These are phyloP conservation scores for Elgaria multicarinata DNA, from an alignment of 2,113 vertebrate genomes.

Conservation along the genomic window DNA sequence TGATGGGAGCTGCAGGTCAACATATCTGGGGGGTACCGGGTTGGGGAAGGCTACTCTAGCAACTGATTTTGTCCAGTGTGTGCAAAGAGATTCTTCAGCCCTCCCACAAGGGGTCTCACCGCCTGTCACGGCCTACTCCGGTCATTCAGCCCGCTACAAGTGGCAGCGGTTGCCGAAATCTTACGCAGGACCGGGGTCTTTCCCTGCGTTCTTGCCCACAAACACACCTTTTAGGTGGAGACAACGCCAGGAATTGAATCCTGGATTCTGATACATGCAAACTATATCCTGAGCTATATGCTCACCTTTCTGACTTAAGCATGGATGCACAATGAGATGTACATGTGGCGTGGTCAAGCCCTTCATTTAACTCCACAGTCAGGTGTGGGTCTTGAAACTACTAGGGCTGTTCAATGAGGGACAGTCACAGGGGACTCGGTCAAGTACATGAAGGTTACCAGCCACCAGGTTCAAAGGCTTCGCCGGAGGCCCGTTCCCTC, in stretches of 20 bases:
- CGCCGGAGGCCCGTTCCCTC: conserved; percentile 37
- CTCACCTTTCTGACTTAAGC: too few relatives aligned
- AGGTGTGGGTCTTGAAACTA: conserved; percentile 29
- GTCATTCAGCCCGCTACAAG: not conserved
- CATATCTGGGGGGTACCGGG: too few relatives aligned
- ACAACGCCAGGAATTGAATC: not conserved
- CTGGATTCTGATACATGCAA: not conserved
- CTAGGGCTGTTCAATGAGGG: not conserved
- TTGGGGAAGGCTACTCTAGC: too few relatives aligned
- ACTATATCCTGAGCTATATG: not conserved
- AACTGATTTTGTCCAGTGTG: too few relatives aligned
- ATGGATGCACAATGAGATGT: not conserved
- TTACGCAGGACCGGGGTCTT: not conserved
- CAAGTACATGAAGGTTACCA: conserved; percentile 49
- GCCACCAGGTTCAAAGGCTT: not conserved
- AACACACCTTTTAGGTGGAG: not conserved
- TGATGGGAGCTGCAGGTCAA: too few relatives aligned
- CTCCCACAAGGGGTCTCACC: too few relatives aligned
- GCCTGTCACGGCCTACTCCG: not conserved
- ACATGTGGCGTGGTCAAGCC: not conserved
- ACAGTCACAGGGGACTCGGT: conserved; percentile 59
- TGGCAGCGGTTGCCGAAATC: not conserved
- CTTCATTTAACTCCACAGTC: too few relatives aligned
- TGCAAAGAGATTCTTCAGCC: too few relatives aligned
- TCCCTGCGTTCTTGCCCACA: not conserved